Conservation (phyloP, 1,140 invertebrate genomes). For the Whitmania pigra region DNA sequence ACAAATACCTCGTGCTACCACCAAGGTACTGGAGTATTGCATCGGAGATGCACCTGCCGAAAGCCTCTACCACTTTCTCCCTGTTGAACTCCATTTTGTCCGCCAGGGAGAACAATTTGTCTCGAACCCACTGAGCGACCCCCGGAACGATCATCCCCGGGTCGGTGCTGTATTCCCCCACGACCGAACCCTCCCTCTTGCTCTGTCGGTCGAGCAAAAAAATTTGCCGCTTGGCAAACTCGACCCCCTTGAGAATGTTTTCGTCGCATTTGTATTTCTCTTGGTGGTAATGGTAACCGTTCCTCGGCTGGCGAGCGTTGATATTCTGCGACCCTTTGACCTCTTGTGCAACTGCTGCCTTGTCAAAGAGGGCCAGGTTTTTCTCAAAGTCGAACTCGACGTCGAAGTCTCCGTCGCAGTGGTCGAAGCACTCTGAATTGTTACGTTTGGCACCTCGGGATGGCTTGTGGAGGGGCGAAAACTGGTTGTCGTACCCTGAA, state of each 20-base stretch:
- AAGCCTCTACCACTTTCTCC: constrained; percentile 58
- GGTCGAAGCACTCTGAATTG: constrained; percentile 51
- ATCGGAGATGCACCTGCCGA: constrained; percentile 63
- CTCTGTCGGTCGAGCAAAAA: constrained; percentile 54
- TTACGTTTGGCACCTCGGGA: constrained; percentile 38
- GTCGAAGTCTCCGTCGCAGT: constrained; percentile 47
- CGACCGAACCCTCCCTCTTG: constrained; percentile 54
- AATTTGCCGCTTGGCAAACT: constrained; percentile 57
- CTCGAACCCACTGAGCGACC: constrained; percentile 54
- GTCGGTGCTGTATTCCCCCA: constrained; percentile 43
- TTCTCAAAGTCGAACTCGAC: constrained; percentile 82
- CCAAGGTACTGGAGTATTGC: constrained; percentile 64
- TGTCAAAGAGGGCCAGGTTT: constrained; percentile 78
- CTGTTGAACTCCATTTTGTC: constrained; percentile 54
- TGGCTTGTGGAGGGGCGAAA: constrained; percentile 26
- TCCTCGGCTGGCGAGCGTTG: not conserved
- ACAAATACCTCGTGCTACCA: constrained; percentile 49
- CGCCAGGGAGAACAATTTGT: constrained; percentile 53
- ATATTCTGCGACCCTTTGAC: constrained; percentile 44
- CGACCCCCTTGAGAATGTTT: constrained; percentile 60
- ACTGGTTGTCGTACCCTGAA: too few relatives aligned
- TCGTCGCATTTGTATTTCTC: constrained; percentile 63
- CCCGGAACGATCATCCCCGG: constrained; percentile 64
- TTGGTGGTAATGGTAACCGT: constrained; percentile 14
- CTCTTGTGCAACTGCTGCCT: constrained; percentile 58